These are phyloP conservation scores for Minunthozetes semirufus DNA, from an alignment of 2,888 invertebrate genomes.

Conservation along the genomic window DNA sequence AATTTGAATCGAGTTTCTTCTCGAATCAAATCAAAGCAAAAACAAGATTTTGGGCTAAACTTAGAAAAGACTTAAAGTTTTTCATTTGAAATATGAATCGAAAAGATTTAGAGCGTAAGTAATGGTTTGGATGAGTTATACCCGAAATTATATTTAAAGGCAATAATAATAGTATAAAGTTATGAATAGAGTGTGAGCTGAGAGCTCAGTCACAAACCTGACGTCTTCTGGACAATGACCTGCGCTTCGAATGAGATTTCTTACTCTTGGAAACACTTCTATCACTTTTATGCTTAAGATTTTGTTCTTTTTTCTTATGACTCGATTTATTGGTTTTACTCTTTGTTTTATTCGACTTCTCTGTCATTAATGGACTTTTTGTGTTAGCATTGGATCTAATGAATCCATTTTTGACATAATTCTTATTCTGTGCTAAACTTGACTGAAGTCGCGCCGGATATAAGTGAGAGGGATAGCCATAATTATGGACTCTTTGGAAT, in stretches of 20 bases:
- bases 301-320: slow-evolving; percentile 1
- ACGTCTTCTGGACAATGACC: slow-evolving; percentile 23
- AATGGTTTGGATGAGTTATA: neutral
- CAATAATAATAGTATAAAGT: neutral
- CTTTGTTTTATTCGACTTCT: slow-evolving; percentile 6
- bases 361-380: slow-evolving; percentile 4
- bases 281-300: neutral
- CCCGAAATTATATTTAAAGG: neutral
- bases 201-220: slow-evolving; percentile 1
- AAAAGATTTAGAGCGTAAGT: too few relatives aligned
- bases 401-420: neutral
- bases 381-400: neutral
- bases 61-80: too few relatives aligned
- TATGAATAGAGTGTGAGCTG: neutral
- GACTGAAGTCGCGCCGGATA: neutral
- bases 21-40: too few relatives aligned
- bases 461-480: neutral
- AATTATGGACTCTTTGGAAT: slow-evolving; percentile 3
- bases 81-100: too few relatives aligned
- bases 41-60: too few relatives aligned
- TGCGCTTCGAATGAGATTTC: slow-evolving; percentile 4
- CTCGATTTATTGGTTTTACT: neutral
- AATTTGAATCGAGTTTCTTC: too few relatives aligned
- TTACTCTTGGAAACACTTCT: slow-evolving; percentile 9
- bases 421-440: neutral